These are phyloP conservation scores for Spicauda simplicius DNA, from an alignment of 2,888 invertebrate species.

Conservation along the genomic window DNA sequence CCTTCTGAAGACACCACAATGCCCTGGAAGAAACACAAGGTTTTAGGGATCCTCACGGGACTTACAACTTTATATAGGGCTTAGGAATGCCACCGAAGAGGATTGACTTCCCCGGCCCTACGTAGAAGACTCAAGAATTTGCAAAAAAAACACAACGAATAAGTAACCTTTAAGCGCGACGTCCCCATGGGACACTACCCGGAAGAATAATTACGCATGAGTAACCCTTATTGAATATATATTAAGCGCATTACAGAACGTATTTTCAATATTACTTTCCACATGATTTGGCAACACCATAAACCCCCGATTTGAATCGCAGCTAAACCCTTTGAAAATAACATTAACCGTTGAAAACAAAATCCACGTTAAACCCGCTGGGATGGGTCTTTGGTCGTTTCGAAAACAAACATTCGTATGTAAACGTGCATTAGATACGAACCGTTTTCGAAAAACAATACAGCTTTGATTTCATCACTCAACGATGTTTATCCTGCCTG, in stretches of 20 bases:
- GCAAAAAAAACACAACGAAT: too few species aligned
- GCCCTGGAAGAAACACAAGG: too few species aligned
- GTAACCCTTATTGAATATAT: neutral
- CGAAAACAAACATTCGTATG: constrained; percentile 43
- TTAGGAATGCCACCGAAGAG: too few species aligned
- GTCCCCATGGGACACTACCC: too few species aligned
- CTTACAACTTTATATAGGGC: too few species aligned
- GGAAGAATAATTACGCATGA: too few species aligned
- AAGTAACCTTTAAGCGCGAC: too few species aligned
- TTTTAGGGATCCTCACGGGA: too few species aligned
- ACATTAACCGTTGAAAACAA: constrained; percentile 18
- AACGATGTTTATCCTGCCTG: constrained; percentile 30
- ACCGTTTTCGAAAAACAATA: constrained; percentile 31
- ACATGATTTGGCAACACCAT: constrained; percentile 2
- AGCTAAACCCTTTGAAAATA: constrained; percentile 21
- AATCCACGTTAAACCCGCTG: constrained; percentile 26
- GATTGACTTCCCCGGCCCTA: too few species aligned
- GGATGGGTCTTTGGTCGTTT: constrained; percentile 1
- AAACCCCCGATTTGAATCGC: constrained; percentile 10
- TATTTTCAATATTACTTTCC: constrained; percentile 2
- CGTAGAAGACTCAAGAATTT: too few species aligned
- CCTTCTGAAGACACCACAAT: too few species aligned
- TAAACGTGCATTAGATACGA: constrained; percentile 40
- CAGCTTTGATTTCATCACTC: constrained; percentile 34
- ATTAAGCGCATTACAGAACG: neutral